Base-by-base conservation (phyloP, 2,797 vertebrate species). In the Telmatherina bonti region DNA sequence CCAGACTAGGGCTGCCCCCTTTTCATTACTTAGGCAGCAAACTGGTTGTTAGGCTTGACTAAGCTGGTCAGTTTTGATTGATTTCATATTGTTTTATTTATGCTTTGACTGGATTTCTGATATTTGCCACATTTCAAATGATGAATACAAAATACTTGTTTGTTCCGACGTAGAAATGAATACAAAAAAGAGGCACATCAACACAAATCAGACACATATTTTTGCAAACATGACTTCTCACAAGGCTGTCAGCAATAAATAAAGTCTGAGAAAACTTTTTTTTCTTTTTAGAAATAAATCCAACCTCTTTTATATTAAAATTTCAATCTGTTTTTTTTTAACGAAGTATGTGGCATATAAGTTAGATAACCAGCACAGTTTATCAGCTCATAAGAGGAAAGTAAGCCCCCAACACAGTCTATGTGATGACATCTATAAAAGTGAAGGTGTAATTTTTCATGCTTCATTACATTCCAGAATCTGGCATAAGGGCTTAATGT, bases 391-490 rank as follows among this genome's bases (percentile, higher is more conserved):
- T 36, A 61, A 70, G 4, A 62, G 43, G 31, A 67, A 20, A 70
- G n/a, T n/a, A 57, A 30, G 29, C 54, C 18, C 29, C 72, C 74
- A 47, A 49, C 45, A 69, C 62, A 51, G 61, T 67, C 26, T 24
- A 56, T 31, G 55, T 49, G 67, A 65, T 51, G n/a, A 67, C 24
- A 22, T 78, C 65, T 69, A 72, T 52, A 56, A 68, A 74, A 64
- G 26, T 66, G 29, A 78, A 74, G 74, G 58, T 74, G 29, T 74
- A 63, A 79, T 72, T 65, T 79, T 80, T 65, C 84, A 85, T 88
- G 85, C 87, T 92, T 93, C 88, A 90, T 87, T 85, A 93, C 90
- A 90, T 91, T 92, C 91, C 89, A 84, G 72, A 83, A 87, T 88
- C 79, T 78, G 84, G 78, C 85, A 85, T 70, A 91, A 92, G 91